Evolutionary conservation across 2,888 invertebrate genomes (phyloP).

Genomic region (Thymelicus acteon): DNA sequence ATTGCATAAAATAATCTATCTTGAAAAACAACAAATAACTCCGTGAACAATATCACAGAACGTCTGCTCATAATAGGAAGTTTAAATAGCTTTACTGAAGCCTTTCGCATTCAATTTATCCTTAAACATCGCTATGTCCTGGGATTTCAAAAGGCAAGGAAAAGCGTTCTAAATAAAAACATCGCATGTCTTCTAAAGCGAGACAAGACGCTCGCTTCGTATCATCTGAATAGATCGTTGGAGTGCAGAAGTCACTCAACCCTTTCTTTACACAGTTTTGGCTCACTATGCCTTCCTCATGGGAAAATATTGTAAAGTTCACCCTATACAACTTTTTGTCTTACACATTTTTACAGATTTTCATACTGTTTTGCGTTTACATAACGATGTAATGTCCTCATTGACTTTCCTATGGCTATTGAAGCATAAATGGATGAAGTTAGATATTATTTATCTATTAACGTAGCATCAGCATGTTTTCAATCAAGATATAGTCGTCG

Average conservation of each 20-base stretch:
- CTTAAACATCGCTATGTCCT: conserved; percentile 16
- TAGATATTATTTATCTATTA: no score
- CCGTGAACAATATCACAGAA: no score
- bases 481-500: no score
- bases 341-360: neutral
- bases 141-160: conserved; percentile 18
- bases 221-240: conserved; percentile 29
- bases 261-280: conserved; percentile 16
- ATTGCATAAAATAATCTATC: no score
- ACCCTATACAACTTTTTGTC: neutral
- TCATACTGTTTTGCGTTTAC: neutral
- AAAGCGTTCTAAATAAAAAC: conserved; percentile 15
- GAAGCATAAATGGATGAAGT: no score
- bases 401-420: no score
- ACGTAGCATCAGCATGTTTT: no score
- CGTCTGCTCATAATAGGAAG: no score
- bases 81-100: no score
- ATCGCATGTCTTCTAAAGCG: conserved; percentile 18
- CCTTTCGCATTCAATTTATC: conserved; percentile 10
- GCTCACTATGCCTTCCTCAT: conserved; percentile 14
- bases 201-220: conserved; percentile 24
- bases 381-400: no score
- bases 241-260: conserved; percentile 26
- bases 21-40: no score
- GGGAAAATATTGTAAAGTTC: conserved; percentile 12